Evolutionary conservation across 2,888 invertebrate species (phyloP).

Genomic region (Ormyrus thymus): DNA sequence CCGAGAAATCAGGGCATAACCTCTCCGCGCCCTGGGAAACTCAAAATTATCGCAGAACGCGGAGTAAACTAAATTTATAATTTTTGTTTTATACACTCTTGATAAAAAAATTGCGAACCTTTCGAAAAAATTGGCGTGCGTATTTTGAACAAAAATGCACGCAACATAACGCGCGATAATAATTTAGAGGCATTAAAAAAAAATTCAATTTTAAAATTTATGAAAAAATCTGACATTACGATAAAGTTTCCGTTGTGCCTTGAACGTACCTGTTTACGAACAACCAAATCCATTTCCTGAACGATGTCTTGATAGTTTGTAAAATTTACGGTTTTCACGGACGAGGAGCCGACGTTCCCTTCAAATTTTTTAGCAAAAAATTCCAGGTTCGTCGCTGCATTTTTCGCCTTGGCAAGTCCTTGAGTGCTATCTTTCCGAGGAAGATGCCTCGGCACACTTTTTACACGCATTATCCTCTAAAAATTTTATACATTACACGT

Average conservation of each 20-base stretch:
- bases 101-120: neutral
- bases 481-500: constrained; percentile 29
- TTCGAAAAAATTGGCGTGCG: no score
- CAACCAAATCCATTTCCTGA: constrained; percentile 34
- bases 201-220: neutral
- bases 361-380: constrained; percentile 28
- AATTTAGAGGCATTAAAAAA: neutral
- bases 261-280: constrained; percentile 36
- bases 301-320: constrained; percentile 42
- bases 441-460: constrained; percentile 65
- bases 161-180: no score
- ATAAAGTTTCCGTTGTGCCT: neutral
- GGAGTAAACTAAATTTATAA: neutral
- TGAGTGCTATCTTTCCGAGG: constrained; percentile 48
- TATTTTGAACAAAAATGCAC: no score
- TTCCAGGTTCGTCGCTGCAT: constrained; percentile 10
- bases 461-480: constrained; percentile 66
- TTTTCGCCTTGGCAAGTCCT: constrained; percentile 28
- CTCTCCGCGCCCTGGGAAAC: neutral
- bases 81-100: neutral
- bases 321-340: constrained; percentile 47
- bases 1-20: constrained; percentile 2
- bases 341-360: neutral
- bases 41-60: neutral
- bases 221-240: neutral